These are phyloP conservation scores for Dreissena rostriformis DNA, from an alignment of 1,140 invertebrate genomes.

Conservation along the genomic window DNA sequence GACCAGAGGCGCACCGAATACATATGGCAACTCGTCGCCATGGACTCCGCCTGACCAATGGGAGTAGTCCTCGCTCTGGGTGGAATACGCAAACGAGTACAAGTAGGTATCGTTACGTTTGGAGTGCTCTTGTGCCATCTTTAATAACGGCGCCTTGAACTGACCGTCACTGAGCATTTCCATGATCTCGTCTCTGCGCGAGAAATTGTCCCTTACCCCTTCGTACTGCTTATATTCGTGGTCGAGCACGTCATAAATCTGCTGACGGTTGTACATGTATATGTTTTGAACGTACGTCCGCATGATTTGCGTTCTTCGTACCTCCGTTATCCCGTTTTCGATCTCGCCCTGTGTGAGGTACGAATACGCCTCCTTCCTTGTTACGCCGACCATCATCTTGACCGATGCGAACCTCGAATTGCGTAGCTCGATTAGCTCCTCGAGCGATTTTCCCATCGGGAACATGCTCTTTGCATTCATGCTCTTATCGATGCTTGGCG, in stretches of 20 bases:
- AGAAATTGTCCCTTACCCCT: conserved; percentile 83
- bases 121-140: conserved; percentile 96
- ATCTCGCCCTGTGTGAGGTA: conserved; percentile 94
- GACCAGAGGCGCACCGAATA: conserved; percentile 95
- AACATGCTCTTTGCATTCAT: conserved; percentile 81
- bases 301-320: conserved; percentile 94
- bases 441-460: conserved; percentile 58
- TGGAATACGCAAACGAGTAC: conserved; percentile 86
- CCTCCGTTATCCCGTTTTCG: conserved; percentile 95
- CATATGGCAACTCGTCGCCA: conserved; percentile 95
- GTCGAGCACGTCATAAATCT: conserved; percentile 98
- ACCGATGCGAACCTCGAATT: conserved; percentile 78
- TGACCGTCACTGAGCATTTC: conserved; percentile 94
- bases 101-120: conserved; percentile 76
- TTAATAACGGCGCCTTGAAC: conserved; percentile 94
- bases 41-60: conserved; percentile 84
- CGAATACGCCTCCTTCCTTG: conserved; percentile 94
- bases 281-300: conserved; percentile 95
- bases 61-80: conserved; percentile 89
- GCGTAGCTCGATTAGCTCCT: conserved; percentile 77
- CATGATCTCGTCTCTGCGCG: conserved; percentile 94
- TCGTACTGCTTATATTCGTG: conserved; percentile 90
- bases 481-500: conserved; percentile 84
- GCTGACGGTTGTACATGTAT: conserved; percentile 94
- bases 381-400: conserved; percentile 96